phyloP scores from a whole-genome alignment of 2,113 vertebrate genomes.

The Perca fluviatilis region DNA sequence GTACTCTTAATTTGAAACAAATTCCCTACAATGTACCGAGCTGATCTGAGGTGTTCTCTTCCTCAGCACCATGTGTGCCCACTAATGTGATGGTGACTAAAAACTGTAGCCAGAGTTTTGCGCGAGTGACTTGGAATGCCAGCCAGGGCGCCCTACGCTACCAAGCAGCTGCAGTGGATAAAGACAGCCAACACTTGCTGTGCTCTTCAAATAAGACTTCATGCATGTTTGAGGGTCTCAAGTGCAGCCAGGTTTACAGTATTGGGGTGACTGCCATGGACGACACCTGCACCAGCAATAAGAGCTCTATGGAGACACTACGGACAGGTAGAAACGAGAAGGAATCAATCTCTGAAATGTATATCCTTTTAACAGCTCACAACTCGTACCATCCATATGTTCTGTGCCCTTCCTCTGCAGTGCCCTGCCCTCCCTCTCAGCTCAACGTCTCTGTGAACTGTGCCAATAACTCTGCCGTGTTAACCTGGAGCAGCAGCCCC shows the following conservation, averaged over 20 bases:
- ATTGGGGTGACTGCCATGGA: slow-evolving; percentile 69
- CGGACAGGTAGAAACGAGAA: slow-evolving; percentile 67
- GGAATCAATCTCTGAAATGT: not conserved
- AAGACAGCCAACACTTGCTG: slow-evolving; percentile 8
- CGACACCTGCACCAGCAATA: slow-evolving; percentile 71
- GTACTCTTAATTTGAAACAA: not conserved
- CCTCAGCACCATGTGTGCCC: slow-evolving; percentile 81
- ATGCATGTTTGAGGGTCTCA: slow-evolving; percentile 70
- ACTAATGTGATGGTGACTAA: slow-evolving; percentile 58
- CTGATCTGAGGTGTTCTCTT: slow-evolving; percentile 27
- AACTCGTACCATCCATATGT: not conserved
- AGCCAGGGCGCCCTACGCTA: slow-evolving; percentile 75
- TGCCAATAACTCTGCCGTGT: slow-evolving; percentile 59
- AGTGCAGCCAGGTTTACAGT: slow-evolving; percentile 77
- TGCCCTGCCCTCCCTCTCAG: slow-evolving; percentile 79
- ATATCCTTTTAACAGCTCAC: not conserved
- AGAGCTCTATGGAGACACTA: slow-evolving; percentile 54
- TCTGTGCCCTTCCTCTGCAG: slow-evolving; percentile 59
- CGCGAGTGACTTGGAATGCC: slow-evolving; percentile 72
- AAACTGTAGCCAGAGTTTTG: slow-evolving; percentile 68
- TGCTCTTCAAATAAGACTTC: slow-evolving; percentile 71
- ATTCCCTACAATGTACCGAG: not conserved
- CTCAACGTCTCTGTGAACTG: slow-evolving; percentile 71
- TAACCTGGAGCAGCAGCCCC: slow-evolving; percentile 77
- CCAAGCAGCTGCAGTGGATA: slow-evolving; percentile 48